phyloP scores from a whole-genome alignment of 2,113 vertebrate species.

The Eolophus roseicapilla region DNA sequence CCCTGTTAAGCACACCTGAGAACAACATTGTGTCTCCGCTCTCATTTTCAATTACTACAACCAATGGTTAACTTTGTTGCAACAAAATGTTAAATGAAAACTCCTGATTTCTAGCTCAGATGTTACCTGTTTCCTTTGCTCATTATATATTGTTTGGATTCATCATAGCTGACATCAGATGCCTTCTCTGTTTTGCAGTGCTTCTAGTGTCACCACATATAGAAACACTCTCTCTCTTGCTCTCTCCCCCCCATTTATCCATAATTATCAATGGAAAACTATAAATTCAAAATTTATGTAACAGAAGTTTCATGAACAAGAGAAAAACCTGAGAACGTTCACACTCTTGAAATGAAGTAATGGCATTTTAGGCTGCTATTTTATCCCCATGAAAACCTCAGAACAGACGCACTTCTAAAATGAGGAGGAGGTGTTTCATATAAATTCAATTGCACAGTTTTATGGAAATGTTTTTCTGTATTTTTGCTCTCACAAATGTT shows the following conservation, averaged over 20 bases:
- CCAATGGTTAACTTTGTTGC: background rate
- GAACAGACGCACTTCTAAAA: background rate
- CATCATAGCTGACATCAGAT: background rate
- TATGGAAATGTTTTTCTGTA: background rate
- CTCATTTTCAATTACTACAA: background rate
- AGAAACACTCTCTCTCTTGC: background rate
- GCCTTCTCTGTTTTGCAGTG: background rate
- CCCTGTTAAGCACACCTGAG: background rate
- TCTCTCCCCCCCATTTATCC: background rate
- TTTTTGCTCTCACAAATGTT: background rate
- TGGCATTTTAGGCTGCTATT: background rate
- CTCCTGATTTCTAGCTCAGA: background rate
- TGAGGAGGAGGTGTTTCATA: conserved; percentile 5
- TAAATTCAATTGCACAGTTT: conserved; percentile 8
- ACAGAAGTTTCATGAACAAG: background rate
- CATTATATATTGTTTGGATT: background rate
- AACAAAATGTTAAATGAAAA: background rate
- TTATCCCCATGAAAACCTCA: background rate
- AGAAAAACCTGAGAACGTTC: background rate
- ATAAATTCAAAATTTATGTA: background rate
- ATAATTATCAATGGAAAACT: background rate
- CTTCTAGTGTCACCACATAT: background rate
- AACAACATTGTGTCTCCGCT: background rate
- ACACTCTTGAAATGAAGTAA: background rate
- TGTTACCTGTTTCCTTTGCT: background rate